Evolutionary conservation across 2,888 invertebrate species (phyloP), one percentile per base, ranked within the genome.

Genomic region (Anthophora plumipes): DNA sequence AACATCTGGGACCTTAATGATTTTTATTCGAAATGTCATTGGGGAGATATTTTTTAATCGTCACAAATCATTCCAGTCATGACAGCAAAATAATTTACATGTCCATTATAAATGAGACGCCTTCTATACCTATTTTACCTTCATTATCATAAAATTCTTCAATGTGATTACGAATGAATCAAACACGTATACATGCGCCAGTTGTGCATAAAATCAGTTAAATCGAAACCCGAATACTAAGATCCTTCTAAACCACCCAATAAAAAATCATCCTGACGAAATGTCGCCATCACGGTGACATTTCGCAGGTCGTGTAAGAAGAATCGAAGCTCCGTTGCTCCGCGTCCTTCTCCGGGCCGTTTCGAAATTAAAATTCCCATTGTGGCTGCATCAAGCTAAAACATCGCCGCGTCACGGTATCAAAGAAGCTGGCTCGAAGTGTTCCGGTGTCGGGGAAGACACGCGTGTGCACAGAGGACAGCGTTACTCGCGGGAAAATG

Each of bases 361-460:
- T 20, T 63, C 41, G n/a, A 46, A 59, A 74, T 74, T 14, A 76
- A 76, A 74, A 64, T 75, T 46, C 25, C 37, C 12, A 75, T 66
- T 76, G 50, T 66, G 14, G 1, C 17, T 22, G 37, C 39, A 17
- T 50, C 22, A 12, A 17, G 12, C 11, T 11, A 17, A 20, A 14
- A 55, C 54, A 25, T 25, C 25, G 9, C 3, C 20, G 12, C 5
- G 9, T 22, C 55, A 9, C 41, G 25, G 11, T 39, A 25, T 60
- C 71, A 74, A 63, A 76, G 55, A 54, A 14, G 6, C 43, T 25
- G n/a, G n/a, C 22, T 50, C 55, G 17, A 46, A 22, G 54, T 41
- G 60, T 25, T 48, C 17, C 22, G 52, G 12, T 3, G 39, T 41
- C 4, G 20, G 12, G 8, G 12, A 41, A 11, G 37, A 41, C 59